Evolutionary conservation across 2,113 vertebrate species (phyloP).

Genomic region (Psittacus erithacus): DNA sequence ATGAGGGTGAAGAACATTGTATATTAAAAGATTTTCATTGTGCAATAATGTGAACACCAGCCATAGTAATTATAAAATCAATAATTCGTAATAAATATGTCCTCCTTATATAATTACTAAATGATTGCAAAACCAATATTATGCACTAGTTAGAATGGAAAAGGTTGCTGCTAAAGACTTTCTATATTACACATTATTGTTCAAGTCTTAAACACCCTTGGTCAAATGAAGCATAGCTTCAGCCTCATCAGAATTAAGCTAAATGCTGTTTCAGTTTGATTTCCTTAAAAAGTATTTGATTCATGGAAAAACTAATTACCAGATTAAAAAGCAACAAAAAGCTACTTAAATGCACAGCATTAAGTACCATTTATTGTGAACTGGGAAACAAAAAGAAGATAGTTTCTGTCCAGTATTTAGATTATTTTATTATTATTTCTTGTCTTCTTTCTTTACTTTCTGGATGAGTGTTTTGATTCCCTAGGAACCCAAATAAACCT

Average conservation of each 20-base stretch:
- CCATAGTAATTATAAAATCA: conserved; percentile 84
- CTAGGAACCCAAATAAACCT: not conserved
- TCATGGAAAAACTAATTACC: conserved; percentile 63
- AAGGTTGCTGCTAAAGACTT: conserved; percentile 78
- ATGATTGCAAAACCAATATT: conserved; percentile 84
- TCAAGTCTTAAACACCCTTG: conserved; percentile 75
- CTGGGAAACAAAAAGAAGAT: not conserved
- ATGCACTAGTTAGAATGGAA: conserved; percentile 76
- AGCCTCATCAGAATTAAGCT: conserved; percentile 70
- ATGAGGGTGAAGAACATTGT: conserved; percentile 74
- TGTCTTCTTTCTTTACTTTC: not conserved
- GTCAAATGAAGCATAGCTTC: conserved; percentile 75
- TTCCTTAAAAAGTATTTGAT: conserved; percentile 65
- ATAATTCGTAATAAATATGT: conserved; percentile 86
- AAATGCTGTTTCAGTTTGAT: conserved; percentile 66
- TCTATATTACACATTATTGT: conserved; percentile 74
- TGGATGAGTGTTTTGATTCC: not conserved
- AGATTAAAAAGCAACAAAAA: conserved; percentile 61
- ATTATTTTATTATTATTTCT: not conserved
- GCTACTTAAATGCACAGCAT: not conserved
- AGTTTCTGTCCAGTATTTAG: not conserved
- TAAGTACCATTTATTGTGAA: not conserved
- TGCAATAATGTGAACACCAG: conserved; percentile 79
- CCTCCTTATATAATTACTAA: conserved; percentile 84
- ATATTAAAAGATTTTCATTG: conserved; percentile 84